Evolutionary conservation across 1,140 invertebrate genomes (phyloP).

Genomic region (Lysiphlebus fabarum): DNA sequence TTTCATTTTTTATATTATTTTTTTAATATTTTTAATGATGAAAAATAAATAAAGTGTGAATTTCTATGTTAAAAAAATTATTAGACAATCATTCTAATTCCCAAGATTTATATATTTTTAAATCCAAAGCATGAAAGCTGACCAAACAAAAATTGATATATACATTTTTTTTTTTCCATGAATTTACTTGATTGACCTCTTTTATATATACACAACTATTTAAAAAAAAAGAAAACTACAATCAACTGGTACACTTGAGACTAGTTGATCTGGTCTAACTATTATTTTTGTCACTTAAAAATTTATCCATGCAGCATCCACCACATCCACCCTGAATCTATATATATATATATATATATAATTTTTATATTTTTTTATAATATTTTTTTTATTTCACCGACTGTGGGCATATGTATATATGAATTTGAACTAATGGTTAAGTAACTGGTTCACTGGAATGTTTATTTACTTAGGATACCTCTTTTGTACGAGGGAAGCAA

Average conservation of each 20-base stretch:
- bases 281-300: constrained; percentile 2
- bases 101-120: neutral
- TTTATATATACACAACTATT: too few relatives aligned
- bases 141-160: constrained; percentile 28
- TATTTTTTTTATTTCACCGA: constrained; percentile 5
- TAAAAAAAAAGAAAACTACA: too few relatives aligned
- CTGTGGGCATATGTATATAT: constrained; percentile 1
- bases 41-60: neutral
- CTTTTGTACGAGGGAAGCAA: constrained; percentile 40
- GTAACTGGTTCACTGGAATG: constrained; percentile 57
- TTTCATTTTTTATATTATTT: neutral
- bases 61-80: neutral
- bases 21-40: too few relatives aligned
- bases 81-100: neutral
- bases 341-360: neutral
- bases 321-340: constrained; percentile 8
- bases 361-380: constrained; percentile 11
- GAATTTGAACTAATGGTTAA: constrained; percentile 40
- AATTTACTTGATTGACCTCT: too few relatives aligned
- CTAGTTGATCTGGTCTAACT: constrained; percentile 21
- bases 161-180: too few relatives aligned
- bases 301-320: neutral
- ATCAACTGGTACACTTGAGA: neutral
- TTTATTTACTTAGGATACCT: constrained; percentile 50
- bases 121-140: constrained; percentile 26